Base-by-base conservation (phyloP, 2,113 vertebrate genomes). In the Mus pahari region DNA sequence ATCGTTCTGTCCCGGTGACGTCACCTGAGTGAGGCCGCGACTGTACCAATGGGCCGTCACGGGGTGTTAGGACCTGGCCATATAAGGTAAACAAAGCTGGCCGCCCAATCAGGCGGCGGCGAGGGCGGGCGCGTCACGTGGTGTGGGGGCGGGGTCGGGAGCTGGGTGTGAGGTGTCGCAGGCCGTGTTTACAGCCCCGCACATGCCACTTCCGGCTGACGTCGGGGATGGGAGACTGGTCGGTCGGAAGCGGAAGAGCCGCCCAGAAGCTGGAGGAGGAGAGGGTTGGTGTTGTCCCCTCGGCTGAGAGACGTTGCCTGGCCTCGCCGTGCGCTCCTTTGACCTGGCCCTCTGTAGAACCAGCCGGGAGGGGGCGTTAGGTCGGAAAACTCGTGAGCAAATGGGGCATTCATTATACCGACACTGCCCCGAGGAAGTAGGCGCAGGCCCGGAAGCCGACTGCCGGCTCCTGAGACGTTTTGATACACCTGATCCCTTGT, bases 41-140 rank as follows among this genome's bases (percentile, higher is more conserved):
- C 71, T 95, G 55, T 83, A 70, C 99, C 99, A 99, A 99, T 99
- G 98, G 97, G 89, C 91, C 74, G 53, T 89, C 96, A 97, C 95
- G 83, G 96, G 98, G 98, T 97, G 97, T 98, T 98, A 98, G 98
- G 98, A 98, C 98, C 98, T 99, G 98, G 98, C 99, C 99, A 99
- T 99, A 99, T 99, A 99, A 99, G 99, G 99, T 99, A 99, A 99
- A 99, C 99, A 99, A 99, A 98, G 96, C 98, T 98, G 98, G 97
- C 62, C 31, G 96, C 81, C 99, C 99, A 99, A 99, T 99, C 97
- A 95, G 97, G 97, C 93, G 66, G 97, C 96, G 96, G 91, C 33
- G 95, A 98, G 98, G 98, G 97, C 93, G 96, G 97, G 96, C 92
- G 89, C 53, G 4, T 94, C 93, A 91, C 88, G n/a, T 45, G 74